Base-by-base conservation (phyloP, 2,113 vertebrate species). In the Bettongia penicillata region DNA sequence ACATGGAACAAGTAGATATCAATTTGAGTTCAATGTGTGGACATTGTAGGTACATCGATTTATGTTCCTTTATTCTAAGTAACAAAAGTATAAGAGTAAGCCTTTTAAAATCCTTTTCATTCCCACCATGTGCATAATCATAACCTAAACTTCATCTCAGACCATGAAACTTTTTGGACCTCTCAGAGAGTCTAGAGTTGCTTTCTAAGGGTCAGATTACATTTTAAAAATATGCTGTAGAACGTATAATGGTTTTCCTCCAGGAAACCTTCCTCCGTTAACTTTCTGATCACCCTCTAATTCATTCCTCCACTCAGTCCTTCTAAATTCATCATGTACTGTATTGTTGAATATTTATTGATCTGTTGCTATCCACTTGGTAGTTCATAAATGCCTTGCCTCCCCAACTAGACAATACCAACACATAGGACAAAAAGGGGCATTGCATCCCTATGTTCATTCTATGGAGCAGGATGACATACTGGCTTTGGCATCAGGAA, bases 281-380 rank as follows among this genome's bases (percentile, higher is more conserved):
- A 31, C 8, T 16, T 95, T 92, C 92, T 37, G 50, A 48, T 55
- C 5, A 52, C 50, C 90, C 22, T 43, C 94, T 51, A n/a, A 90
- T 93, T 25, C 55, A 49, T 10, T 77, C 5, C 4, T 53, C 61
- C 51, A 77, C n/a, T 47, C 55, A 25, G 37, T 1, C 12, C 43
- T 92, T 91, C 43, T 68, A 52, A 92, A 90, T 61, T 95, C 57
- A 89, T 8, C 11, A 77, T 89, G 28, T 93, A 89, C 22, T 91
- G 51, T 26, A 14, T 93, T 91, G 28, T 43, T 53, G 93, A 51
- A 31, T 68, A 22, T 10, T 90, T 93, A 89, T 92, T 92, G 1
- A 10, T 93, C n/a, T 93, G 12, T 52, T 25, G 0, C 53, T n/a
- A 89, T 37, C 55, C n/a, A 22, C 14, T 94, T 92, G 3, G 37